Evolutionary conservation across 2,797 vertebrate species (phyloP), one percentile per base, ranked within the genome.

Genomic region (Danio choprae): DNA sequence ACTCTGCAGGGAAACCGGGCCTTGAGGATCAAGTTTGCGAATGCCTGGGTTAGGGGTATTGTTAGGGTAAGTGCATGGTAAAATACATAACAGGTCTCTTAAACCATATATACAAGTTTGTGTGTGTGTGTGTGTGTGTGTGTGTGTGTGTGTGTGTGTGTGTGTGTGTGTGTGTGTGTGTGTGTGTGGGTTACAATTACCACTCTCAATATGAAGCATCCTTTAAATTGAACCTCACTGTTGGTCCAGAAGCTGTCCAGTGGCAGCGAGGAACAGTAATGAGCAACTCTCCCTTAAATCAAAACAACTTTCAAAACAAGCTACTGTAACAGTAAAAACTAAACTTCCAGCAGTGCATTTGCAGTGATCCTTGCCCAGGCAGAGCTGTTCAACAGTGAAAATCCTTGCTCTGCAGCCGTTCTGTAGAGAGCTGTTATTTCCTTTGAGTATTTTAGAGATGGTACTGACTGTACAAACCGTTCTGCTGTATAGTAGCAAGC

Each of bases 171-270:
- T n/a, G n/a, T n/a, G n/a, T n/a, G n/a, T n/a, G n/a, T n/a, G n/a
- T n/a, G n/a, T n/a, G n/a, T n/a, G n/a, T n/a, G n/a, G n/a, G n/a
- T n/a, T n/a, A n/a, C n/a, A n/a, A n/a, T n/a, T n/a, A n/a, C 29
- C 29, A 29, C 29, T 29, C 29, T 29, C 29, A 29, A 29, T 15
- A n/a, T 81, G 40, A 79, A 69, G 65, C 44, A 22, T 38, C 38
- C 44, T 82, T 87, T 82, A 82, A 79, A 84, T 81, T 65, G 72
- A 82, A 67, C 55, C 67, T 63, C 64, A 50, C 69, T 44, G 62
- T 76, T 15, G 43, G 6, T 41, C 12, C 36, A 62, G 29, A 69
- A 46, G 56, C 64, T 77, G 73, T 74, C 70, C 60, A 72, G 55
- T 63, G 53, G 41, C 46, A 43, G 53, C 15, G 44, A 53, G 7